Conservation (phyloP, 2,888 invertebrate species). For the Achlya flavicornis region DNA sequence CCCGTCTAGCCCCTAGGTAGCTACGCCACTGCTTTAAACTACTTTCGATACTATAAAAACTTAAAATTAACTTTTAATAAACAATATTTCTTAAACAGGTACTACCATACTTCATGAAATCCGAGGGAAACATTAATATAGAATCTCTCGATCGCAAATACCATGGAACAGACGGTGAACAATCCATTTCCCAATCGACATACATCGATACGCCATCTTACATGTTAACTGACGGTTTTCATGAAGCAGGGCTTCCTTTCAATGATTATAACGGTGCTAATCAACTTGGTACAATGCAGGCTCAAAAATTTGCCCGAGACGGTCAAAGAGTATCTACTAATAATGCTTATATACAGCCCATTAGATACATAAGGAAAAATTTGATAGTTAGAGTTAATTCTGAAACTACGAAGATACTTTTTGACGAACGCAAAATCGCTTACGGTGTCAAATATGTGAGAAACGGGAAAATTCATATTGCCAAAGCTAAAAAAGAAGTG, state of each 20-base stretch:
- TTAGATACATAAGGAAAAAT: constrained; percentile 80
- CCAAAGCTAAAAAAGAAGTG: constrained; percentile 62
- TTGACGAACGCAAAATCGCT: constrained; percentile 70
- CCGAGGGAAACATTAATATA: constrained; percentile 83
- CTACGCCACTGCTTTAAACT: too few relatives aligned
- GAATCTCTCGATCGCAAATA: constrained; percentile 76
- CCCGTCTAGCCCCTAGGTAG: too few relatives aligned
- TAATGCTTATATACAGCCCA: constrained; percentile 86
- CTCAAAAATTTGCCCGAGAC: constrained; percentile 81
- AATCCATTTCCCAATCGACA: constrained; percentile 83
- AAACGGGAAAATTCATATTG: constrained; percentile 42
- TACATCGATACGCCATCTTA: constrained; percentile 83
- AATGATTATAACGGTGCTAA: constrained; percentile 81
- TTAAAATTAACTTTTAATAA: not conserved
- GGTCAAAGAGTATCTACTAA: constrained; percentile 86
- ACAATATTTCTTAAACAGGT: constrained; percentile 52
- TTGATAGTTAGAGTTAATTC: constrained; percentile 77
- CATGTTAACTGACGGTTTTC: constrained; percentile 81
- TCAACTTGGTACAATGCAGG: constrained; percentile 82
- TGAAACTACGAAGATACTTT: constrained; percentile 81
- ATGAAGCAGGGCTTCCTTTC: constrained; percentile 83
- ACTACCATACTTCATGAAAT: constrained; percentile 87
- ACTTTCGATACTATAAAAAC: too few relatives aligned
- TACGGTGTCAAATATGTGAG: constrained; percentile 56
- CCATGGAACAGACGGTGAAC: constrained; percentile 85